Evolutionary conservation across 1,140 invertebrate species (phyloP).

Genomic region (Mizuhopecten yessoensis): DNA sequence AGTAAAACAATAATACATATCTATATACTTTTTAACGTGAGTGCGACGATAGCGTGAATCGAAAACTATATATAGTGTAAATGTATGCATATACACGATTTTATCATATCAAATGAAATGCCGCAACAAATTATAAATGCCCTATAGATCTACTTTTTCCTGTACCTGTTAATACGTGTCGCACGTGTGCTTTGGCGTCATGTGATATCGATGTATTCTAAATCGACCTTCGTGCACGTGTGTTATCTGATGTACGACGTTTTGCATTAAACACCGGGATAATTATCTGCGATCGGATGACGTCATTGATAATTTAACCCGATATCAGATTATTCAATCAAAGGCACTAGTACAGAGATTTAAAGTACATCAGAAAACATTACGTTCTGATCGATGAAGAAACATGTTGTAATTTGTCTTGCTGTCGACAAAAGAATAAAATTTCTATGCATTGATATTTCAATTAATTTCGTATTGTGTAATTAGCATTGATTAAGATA

Average conservation of each 20-base stretch:
- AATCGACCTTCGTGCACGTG: background rate
- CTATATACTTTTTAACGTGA: no score
- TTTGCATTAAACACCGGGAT: background rate
- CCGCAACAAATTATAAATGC: no score
- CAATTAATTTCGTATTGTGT: background rate
- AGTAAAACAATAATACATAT: no score
- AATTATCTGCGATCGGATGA: background rate
- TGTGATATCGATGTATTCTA: background rate
- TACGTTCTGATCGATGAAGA: background rate
- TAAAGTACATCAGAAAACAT: background rate
- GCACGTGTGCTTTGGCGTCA: background rate
- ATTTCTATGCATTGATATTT: background rate
- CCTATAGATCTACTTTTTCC: no score
- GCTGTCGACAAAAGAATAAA: background rate
- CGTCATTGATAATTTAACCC: background rate
- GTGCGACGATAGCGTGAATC: no score
- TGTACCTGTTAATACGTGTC: background rate
- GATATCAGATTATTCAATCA: slow-evolving; percentile 12
- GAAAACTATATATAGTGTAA: no score
- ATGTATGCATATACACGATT: no score
- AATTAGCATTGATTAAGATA: background rate
- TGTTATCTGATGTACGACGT: background rate
- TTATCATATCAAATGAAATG: no score
- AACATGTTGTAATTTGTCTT: slow-evolving; percentile 28
- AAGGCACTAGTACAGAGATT: background rate